phyloP scores from a whole-genome alignment of 2,113 vertebrate genomes.

The Globicephala melas region DNA sequence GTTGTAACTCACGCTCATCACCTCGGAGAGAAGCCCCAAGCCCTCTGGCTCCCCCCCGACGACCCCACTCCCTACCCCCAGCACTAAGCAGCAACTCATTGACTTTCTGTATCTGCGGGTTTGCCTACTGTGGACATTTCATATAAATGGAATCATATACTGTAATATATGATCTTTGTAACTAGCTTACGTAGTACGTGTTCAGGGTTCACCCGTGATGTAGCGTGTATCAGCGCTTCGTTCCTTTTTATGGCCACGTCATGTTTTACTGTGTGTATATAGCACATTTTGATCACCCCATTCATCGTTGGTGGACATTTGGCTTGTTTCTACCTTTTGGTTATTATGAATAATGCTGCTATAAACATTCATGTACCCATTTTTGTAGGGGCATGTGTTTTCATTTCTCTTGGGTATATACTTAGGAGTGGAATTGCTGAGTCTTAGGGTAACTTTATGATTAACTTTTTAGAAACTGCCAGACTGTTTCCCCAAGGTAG shows the following conservation, averaged over 20 bases:
- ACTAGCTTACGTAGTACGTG: background rate
- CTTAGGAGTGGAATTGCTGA: background rate
- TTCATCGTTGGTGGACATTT: rapidly evolving
- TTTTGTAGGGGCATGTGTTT: background rate
- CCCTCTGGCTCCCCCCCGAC: too few species aligned
- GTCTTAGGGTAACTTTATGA: background rate
- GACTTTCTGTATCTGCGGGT: too few species aligned
- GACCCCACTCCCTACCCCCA: background rate
- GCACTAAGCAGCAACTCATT: background rate
- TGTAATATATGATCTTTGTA: background rate
- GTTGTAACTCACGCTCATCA: background rate
- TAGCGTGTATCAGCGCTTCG: rapidly evolving
- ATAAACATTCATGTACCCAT: rapidly evolving
- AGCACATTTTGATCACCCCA: rapidly evolving
- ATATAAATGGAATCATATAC: background rate
- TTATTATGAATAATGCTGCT: background rate
- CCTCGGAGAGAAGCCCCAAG: background rate
- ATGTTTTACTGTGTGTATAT: rapidly evolving
- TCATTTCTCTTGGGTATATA: background rate
- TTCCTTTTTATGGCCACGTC: background rate
- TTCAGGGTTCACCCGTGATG: background rate
- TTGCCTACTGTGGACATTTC: background rate
- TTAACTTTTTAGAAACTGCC: background rate
- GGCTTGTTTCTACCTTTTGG: background rate
- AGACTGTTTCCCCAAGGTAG: background rate